Percentiles rank a stretch among this genome's conserved stretches.
These are phyloP conservation scores for Polymixis flavicincta DNA, from an alignment of 2,888 invertebrate species.

Conservation along the genomic window DNA sequence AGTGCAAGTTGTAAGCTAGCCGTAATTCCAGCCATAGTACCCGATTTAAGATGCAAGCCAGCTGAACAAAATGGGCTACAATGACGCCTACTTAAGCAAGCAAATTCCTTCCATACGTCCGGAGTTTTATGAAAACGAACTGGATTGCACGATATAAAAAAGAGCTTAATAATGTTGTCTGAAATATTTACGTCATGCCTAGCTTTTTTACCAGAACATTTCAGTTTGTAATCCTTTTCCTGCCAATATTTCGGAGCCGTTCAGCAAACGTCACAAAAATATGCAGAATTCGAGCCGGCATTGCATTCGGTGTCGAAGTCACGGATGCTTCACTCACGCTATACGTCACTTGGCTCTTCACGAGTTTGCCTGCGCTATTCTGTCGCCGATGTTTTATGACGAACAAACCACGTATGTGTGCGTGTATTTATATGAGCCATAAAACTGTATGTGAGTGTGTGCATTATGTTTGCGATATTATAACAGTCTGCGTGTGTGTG, in stretches of 20 bases:
- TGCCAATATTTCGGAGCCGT: conserved; percentile 6
- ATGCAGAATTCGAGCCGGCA: conserved; percentile 26
- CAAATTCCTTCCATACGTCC: not conserved
- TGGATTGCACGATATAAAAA: not conserved
- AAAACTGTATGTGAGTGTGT: conserved; percentile 22
- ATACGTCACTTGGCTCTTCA: conserved; percentile 35
- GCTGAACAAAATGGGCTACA: conserved; percentile 35
- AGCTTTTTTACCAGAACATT: not conserved
- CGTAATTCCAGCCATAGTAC: conserved; percentile 16
- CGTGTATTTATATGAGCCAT: conserved; percentile 15
- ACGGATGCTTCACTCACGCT: conserved; percentile 4
- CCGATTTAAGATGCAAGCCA: conserved; percentile 46
- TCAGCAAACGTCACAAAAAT: conserved; percentile 26
- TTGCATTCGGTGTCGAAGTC: conserved; percentile 14
- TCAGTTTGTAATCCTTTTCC: conserved; percentile 3
- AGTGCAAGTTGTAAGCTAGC: conserved; percentile 20
- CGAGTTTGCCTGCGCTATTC: conserved; percentile 46
- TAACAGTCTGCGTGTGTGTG: conserved; percentile 32
- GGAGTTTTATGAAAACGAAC: not conserved
- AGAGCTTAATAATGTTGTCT: not conserved
- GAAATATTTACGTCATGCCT: not conserved
- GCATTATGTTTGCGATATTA: conserved; percentile 14
- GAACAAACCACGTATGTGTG: conserved; percentile 26
- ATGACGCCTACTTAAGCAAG: conserved; percentile 7
- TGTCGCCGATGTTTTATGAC: conserved; percentile 45